Evolutionary conservation across 2,797 vertebrate species (phyloP).

Genomic region (Holocentrus rufus): DNA sequence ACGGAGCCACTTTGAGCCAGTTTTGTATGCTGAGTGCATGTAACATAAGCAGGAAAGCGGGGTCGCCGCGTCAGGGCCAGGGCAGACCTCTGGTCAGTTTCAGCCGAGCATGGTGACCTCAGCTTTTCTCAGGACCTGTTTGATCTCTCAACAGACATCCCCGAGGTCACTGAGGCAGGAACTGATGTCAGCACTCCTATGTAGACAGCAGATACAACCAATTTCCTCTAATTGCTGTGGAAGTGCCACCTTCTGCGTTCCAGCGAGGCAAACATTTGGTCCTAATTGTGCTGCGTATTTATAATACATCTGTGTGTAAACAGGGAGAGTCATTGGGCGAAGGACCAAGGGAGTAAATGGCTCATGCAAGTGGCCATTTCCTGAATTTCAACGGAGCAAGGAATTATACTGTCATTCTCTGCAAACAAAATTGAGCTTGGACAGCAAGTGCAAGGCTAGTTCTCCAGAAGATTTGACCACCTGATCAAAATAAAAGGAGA

Average conservation of each 20-base stretch:
- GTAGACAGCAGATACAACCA: constrained; percentile 64
- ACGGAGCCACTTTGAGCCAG: constrained; percentile 33
- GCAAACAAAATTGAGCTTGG: constrained; percentile 54
- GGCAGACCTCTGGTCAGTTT: constrained; percentile 72
- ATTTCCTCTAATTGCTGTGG: constrained; percentile 73
- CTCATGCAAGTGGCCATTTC: constrained; percentile 73
- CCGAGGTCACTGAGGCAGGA: constrained; percentile 67
- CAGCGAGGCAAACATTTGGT: constrained; percentile 68
- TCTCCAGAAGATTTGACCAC: constrained; percentile 41
- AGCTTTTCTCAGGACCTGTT: constrained; percentile 62
- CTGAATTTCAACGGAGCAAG: constrained; percentile 60
- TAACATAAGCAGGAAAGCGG: constrained; percentile 67
- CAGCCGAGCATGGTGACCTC: constrained; percentile 68
- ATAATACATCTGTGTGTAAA: constrained; percentile 58
- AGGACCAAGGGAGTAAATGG: constrained; percentile 60
- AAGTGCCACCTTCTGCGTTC: constrained; percentile 71
- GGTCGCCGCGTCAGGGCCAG: constrained; percentile 48
- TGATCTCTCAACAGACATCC: constrained; percentile 74
- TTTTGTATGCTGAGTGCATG: constrained; percentile 33
- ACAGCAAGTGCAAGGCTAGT: constrained; percentile 44
- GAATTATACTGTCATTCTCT: constrained; percentile 63
- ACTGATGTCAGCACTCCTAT: constrained; percentile 73
- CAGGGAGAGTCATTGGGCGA: constrained; percentile 46
- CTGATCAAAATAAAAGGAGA: constrained; percentile 40
- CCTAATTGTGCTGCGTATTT: constrained; percentile 56